Evolutionary conservation across 2,888 invertebrate genomes (phyloP).

Genomic region (Oegoconia quadripuncta): DNA sequence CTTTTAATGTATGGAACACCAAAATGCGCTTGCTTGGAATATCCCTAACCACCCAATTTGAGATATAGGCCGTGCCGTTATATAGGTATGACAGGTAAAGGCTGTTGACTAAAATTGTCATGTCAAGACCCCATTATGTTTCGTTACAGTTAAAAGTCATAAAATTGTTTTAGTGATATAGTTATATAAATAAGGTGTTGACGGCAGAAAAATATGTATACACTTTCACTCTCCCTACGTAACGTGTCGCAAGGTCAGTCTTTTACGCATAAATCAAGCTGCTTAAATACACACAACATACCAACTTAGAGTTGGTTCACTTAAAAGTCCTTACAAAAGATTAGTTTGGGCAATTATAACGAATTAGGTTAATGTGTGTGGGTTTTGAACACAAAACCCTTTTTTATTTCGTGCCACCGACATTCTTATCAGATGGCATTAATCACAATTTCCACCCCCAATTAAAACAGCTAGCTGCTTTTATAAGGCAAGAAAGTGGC

Average conservation of each 20-base stretch:
- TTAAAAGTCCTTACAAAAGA: slow-evolving; percentile 65
- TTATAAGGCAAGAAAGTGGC: slow-evolving; percentile 35
- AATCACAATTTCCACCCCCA: slow-evolving; percentile 77
- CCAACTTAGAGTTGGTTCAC: slow-evolving; percentile 43
- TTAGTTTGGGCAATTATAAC: slow-evolving; percentile 73
- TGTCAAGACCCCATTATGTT: slow-evolving; percentile 5
- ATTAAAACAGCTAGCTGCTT: slow-evolving; percentile 62
- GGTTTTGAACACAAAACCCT: slow-evolving; percentile 55
- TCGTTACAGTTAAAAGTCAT: slow-evolving; percentile 25
- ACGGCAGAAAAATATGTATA: slow-evolving; percentile 40
- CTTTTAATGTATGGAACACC: too few relatives aligned
- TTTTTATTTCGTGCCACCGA: slow-evolving; percentile 56
- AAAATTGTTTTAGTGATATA: slow-evolving; percentile 31
- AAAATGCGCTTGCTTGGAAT: too few relatives aligned
- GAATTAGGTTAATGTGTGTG: slow-evolving; percentile 77
- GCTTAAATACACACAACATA: slow-evolving; percentile 44
- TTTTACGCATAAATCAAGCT: slow-evolving; percentile 52
- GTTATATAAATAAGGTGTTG: slow-evolving; percentile 43
- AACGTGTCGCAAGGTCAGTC: slow-evolving; percentile 51
- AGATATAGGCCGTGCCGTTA: not conserved
- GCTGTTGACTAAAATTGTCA: slow-evolving; percentile 4
- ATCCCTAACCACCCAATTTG: not conserved
- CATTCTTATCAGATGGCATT: slow-evolving; percentile 72
- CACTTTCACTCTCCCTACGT: slow-evolving; percentile 33
- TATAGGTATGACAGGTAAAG: too few relatives aligned